phyloP scores from a whole-genome alignment of 2,797 vertebrate genomes.

The Crypturellus tataupa region DNA sequence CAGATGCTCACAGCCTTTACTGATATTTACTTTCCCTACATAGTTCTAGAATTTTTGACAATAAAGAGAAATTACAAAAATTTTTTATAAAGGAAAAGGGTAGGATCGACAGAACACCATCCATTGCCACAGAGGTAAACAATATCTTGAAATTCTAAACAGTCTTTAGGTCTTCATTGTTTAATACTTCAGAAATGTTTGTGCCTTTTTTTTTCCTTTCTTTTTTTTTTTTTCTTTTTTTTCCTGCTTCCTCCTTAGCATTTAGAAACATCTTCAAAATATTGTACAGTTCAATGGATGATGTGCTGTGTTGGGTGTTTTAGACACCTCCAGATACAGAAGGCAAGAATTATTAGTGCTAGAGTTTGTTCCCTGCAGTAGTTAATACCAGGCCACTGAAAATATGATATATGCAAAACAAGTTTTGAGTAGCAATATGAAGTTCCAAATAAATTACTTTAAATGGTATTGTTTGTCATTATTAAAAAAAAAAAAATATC shows the following conservation, averaged over 20 bases:
- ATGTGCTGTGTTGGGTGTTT: slow-evolving; percentile 55
- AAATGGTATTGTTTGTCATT: slow-evolving; percentile 69
- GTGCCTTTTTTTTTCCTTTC: neutral
- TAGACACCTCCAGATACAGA: slow-evolving; percentile 64
- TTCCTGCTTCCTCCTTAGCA: neutral
- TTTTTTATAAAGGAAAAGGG: slow-evolving; percentile 67
- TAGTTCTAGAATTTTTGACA: slow-evolving; percentile 69
- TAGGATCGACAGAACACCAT: slow-evolving; percentile 77
- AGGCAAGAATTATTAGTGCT: slow-evolving; percentile 75
- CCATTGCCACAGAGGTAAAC: slow-evolving; percentile 62
- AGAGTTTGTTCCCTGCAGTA: slow-evolving; percentile 62
- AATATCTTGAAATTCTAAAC: slow-evolving; percentile 59
- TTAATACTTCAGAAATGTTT: neutral
- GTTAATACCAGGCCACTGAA: slow-evolving; percentile 79
- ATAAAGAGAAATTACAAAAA: slow-evolving; percentile 66
- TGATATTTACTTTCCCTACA: slow-evolving; percentile 76
- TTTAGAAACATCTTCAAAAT: slow-evolving; percentile 44
- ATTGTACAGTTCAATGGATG: slow-evolving; percentile 73
- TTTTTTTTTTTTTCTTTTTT: neutral
- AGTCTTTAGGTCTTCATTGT: neutral
- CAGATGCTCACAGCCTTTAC: slow-evolving; percentile 79
- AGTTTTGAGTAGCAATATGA: slow-evolving; percentile 62
- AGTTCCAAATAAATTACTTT: slow-evolving; percentile 73
- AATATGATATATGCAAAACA: slow-evolving; percentile 71
- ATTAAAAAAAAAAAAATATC: neutral